phyloP scores from a whole-genome alignment of 2,797 vertebrate species.

The Psittacula derbiana region DNA sequence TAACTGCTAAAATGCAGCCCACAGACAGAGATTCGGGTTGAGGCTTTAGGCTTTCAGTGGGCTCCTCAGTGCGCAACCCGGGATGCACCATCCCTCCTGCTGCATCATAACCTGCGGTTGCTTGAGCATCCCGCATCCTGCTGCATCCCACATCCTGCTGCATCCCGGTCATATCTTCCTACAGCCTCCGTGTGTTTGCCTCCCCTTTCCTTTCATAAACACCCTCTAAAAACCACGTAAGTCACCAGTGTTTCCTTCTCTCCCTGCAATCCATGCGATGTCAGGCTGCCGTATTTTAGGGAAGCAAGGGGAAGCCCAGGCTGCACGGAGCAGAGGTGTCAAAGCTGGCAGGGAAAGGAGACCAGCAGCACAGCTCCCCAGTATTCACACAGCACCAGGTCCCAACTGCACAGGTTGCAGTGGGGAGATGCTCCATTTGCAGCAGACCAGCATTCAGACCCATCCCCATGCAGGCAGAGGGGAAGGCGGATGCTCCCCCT shows the following conservation, averaged over 20 bases:
- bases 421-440: neutral
- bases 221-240: neutral
- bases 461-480: accelerated
- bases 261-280: accelerated
- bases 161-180: neutral
- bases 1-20: neutral
- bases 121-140: neutral
- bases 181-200: neutral
- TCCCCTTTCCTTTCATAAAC: neutral
- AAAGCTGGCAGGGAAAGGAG: neutral
- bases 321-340: accelerated
- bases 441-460: neutral
- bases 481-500: neutral
- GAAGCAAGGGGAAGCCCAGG: accelerated
- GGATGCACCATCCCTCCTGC: neutral
- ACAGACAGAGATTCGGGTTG: neutral
- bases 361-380: neutral
- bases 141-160: neutral
- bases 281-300: neutral
- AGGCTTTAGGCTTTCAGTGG: neutral
- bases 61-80: neutral
- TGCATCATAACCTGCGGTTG: neutral
- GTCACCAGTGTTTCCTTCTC: accelerated
- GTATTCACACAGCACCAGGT: neutral
- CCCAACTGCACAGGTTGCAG: neutral